A percentile compares a stretch with the other conserved stretches of the same genome.
Conservation (phyloP, 2,797 vertebrate species). For the Crypturellus tataupa region DNA sequence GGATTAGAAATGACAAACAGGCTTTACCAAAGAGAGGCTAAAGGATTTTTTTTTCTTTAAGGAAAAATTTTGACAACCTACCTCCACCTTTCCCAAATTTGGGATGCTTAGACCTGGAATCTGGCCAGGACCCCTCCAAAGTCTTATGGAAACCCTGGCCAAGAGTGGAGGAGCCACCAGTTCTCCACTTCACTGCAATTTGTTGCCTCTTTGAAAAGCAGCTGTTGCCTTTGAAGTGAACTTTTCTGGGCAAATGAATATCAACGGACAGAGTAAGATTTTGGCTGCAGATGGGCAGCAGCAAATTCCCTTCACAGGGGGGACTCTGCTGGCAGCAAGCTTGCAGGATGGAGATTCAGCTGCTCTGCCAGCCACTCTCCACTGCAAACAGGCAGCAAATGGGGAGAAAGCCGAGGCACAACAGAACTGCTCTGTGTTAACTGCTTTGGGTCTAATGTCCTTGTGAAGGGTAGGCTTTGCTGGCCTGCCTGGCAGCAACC, state of each 20-base stretch:
- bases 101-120: neutral
- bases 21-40: neutral
- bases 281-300: slow-evolving; percentile 7
- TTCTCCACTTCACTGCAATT: slow-evolving; percentile 23
- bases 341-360: neutral
- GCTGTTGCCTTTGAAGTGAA: slow-evolving; percentile 56
- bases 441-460: neutral
- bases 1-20: neutral
- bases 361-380: slow-evolving; percentile 13
- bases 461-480: neutral
- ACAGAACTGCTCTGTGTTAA: neutral
- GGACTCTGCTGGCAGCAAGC: neutral
- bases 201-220: slow-evolving; percentile 55
- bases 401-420: neutral
- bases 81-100: neutral
- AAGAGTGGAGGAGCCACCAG: neutral
- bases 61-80: neutral
- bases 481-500: neutral
- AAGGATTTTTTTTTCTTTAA: neutral
- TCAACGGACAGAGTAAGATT: neutral
- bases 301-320: slow-evolving; percentile 27
- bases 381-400: neutral
- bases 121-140: neutral
- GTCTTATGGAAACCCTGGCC: neutral
- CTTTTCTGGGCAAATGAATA: slow-evolving; percentile 25